Conservation (phyloP, 2,797 vertebrate species). For the Prunella strophiata region DNA sequence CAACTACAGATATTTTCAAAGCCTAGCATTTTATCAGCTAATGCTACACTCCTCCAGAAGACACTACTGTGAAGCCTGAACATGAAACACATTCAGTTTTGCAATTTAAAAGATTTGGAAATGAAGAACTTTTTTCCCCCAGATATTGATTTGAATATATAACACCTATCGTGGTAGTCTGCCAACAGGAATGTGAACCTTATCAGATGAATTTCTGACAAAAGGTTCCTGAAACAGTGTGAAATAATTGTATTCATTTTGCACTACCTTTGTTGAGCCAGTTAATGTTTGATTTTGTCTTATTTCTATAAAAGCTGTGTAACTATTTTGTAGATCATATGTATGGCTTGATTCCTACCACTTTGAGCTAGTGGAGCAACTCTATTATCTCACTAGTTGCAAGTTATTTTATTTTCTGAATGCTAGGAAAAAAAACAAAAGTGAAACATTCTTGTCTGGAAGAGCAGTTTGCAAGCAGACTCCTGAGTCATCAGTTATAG, state of each 20-base stretch:
- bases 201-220: neutral
- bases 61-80: neutral
- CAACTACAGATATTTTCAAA: neutral
- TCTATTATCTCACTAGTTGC: neutral
- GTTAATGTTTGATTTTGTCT: neutral
- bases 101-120: neutral
- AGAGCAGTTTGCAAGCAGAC: neutral
- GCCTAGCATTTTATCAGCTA: neutral
- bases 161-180: neutral
- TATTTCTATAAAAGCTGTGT: neutral
- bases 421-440: neutral
- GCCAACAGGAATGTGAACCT: neutral
- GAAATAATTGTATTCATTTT: neutral
- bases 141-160: neutral
- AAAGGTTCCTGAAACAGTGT: neutral
- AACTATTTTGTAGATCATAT: neutral
- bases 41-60: neutral
- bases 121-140: neutral
- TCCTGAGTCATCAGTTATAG: neutral
- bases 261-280: neutral
- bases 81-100: slow-evolving; percentile 1
- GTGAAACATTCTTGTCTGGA: neutral
- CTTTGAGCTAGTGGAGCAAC: neutral
- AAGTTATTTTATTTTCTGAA: neutral
- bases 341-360: neutral